Evolutionary conservation across 2,888 invertebrate species (phyloP), one percentile per base, ranked within the genome.

Genomic region (Melanchra persicariae): DNA sequence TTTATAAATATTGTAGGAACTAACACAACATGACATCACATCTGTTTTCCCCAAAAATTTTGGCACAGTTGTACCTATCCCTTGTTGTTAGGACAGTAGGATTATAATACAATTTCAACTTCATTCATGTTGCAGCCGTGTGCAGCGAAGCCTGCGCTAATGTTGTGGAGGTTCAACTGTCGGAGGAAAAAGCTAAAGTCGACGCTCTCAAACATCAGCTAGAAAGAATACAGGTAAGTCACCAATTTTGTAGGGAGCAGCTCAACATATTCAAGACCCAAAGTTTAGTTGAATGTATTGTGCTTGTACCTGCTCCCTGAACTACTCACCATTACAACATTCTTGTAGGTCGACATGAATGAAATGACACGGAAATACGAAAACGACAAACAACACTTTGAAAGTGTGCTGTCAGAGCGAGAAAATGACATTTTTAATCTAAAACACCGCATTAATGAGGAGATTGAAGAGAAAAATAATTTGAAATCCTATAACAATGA

Each of bases 91-190:
- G n/a, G 26, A 9, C 30, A 52, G 54, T 34, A 34, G 34, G 2
- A 34, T 10, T n/a, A 30, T 19, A 30, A 30, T 54, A 17, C 22
- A 12, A 47, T 24, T 49, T 26, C 17, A 7, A 15, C 52, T 54
- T 65, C 19, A 22, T 26, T 60, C 2, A 2, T 70, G 30, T 79
- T 72, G 37, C 70, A 72, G 96, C 95, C 64, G 83, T 91, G 22
- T 94, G 93, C 81, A 95, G 91, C 79, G 96, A 95, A 85, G 93
- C 89, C 1, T 96, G 96, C 74, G 93, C 89, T 3, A 95, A 95
- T 85, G 93, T 96, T 6, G 90, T 96, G 10, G 96, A 96, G 81
- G 95, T 96, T 2, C 96, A 96, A 74, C 85, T 96, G 10, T 89
- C 89, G 10, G 96, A 96, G 79, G 96, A 96, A 77, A 89, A 92